Evolutionary conservation across 2,888 invertebrate species (phyloP), one percentile per base, ranked within the genome.

Genomic region (Agonopterix subpropinquella): DNA sequence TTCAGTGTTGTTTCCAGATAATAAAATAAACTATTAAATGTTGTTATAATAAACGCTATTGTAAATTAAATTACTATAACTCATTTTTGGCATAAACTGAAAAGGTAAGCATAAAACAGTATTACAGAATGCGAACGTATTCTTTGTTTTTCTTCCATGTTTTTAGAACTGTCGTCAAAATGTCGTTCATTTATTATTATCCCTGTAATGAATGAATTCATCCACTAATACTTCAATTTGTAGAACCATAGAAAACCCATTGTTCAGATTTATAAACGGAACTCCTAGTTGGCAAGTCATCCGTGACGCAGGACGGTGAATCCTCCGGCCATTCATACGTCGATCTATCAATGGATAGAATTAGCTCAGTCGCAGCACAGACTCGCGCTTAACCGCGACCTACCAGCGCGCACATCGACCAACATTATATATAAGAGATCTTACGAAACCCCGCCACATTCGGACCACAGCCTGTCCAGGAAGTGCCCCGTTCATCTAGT

Each of bases 401-500:
- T 60, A 59, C 54, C 62, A 58, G 57, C 72, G 68, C 76, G 66
- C 67, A 67, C 67, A 67, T 64, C 70, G 70, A 67, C 64, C 67
- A 67, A 69, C 71, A 72, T 77, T 73, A 78, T 85, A 86, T 87
- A 87, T 80, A 87, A 79, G 80, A 76, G 70, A 80, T 77, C 79
- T 85, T 85, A 76, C 84, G 77, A 83, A 81, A 87, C 79, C 80
- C 28, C 75, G 77, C 65, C 87, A 81, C 86, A 87, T 77, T 86
- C 85, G 74, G 73, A 77, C 74, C 66, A 75, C 73, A 75, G 69
- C 71, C 73, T 71, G 80, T 77, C 73, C 86, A 85, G 87, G 85
- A 86, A 85, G 77, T 85, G 74, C 77, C 71, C 74, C 71, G 80
- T 73, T 68, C 65, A 77, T 73, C 28, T 28, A 28, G 68, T 72